Conservation (phyloP, 2,888 invertebrate genomes). For the Lasius platythorax region DNA sequence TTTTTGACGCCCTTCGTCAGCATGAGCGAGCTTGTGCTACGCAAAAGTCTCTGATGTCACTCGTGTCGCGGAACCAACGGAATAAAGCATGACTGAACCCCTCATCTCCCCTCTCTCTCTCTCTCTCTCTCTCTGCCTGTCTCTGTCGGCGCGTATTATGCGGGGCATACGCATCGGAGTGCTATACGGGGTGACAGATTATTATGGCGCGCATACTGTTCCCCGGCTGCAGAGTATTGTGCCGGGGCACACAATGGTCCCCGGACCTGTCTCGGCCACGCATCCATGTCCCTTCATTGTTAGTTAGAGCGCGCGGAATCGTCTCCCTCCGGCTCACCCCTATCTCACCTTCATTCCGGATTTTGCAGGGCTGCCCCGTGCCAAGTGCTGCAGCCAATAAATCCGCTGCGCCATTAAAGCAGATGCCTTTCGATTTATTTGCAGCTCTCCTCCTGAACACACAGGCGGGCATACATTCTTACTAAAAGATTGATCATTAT, state of each 20-base stretch:
- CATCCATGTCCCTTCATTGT: constrained; percentile 79
- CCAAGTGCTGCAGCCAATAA: constrained; percentile 70
- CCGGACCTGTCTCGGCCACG: constrained; percentile 82
- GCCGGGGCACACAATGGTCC: constrained; percentile 76
- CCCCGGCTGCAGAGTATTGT: constrained; percentile 70
- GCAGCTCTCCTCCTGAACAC: neutral
- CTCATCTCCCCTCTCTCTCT: neutral
- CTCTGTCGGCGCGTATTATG: constrained; percentile 43
- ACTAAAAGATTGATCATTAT: constrained; percentile 21
- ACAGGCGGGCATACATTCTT: neutral
- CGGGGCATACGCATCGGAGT: constrained; percentile 54
- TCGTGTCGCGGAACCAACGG: constrained; percentile 63
- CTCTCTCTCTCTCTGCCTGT: constrained; percentile 5
- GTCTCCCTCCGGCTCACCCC: constrained; percentile 75
- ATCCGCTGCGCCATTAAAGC: constrained; percentile 17
- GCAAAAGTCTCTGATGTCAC: constrained; percentile 69
- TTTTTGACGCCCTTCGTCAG: constrained; percentile 6
- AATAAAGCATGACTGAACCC: constrained; percentile 63
- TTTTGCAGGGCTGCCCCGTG: constrained; percentile 59
- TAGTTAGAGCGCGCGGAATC: constrained; percentile 75
- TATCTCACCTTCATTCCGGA: constrained; percentile 59
- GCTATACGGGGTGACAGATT: constrained; percentile 80
- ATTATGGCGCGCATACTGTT: constrained; percentile 77
- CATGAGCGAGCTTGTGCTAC: constrained; percentile 33
- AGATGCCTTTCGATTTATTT: neutral